Percentiles rank a stretch among this genome's conserved stretches.
These are phyloP conservation scores for Tokudaia tokunoshimensis DNA, from an alignment of 2,797 vertebrate species.

Conservation along the genomic window DNA sequence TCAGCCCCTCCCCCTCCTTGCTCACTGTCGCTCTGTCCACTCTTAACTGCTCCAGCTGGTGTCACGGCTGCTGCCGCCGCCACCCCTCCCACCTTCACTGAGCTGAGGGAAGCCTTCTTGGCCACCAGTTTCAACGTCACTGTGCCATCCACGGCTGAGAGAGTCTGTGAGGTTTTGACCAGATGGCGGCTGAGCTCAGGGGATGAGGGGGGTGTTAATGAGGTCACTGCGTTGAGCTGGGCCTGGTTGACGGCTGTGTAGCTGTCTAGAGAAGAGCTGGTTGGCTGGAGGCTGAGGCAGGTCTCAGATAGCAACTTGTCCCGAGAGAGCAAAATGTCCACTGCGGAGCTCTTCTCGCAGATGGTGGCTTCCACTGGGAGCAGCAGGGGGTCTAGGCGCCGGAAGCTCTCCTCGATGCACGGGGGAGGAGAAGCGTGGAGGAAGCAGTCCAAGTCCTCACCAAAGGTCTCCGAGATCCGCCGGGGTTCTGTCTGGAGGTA, in stretches of 20 bases:
- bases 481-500: constrained; percentile 99
- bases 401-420: constrained; percentile 92
- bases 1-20: constrained; percentile 91
- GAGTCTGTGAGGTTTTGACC: constrained; percentile 95
- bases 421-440: constrained; percentile 94
- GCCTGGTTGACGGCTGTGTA: constrained; percentile 94
- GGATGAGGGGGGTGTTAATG: constrained; percentile 97
- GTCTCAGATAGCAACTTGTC: constrained; percentile 94
- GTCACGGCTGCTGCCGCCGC: constrained; percentile 88
- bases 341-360: constrained; percentile 90
- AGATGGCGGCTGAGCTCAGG: constrained; percentile 98
- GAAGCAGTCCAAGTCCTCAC: constrained; percentile 96
- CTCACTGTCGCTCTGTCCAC: constrained; percentile 94
- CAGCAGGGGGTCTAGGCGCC: constrained; percentile 92
- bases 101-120: constrained; percentile 95
- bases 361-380: constrained; percentile 89
- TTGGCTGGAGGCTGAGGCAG: constrained; percentile 90
- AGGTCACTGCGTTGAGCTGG: constrained; percentile 98
- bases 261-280: constrained; percentile 91
- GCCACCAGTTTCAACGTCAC: constrained; percentile 97
- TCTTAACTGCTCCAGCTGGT: constrained; percentile 88
- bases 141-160: constrained; percentile 95
- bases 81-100: constrained; percentile 91
- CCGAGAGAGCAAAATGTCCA: constrained; percentile 91
- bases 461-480: constrained; percentile 95